These are phyloP conservation scores for Agelastica alni DNA, from an alignment of 2,888 invertebrate species.

Conservation along the genomic window DNA sequence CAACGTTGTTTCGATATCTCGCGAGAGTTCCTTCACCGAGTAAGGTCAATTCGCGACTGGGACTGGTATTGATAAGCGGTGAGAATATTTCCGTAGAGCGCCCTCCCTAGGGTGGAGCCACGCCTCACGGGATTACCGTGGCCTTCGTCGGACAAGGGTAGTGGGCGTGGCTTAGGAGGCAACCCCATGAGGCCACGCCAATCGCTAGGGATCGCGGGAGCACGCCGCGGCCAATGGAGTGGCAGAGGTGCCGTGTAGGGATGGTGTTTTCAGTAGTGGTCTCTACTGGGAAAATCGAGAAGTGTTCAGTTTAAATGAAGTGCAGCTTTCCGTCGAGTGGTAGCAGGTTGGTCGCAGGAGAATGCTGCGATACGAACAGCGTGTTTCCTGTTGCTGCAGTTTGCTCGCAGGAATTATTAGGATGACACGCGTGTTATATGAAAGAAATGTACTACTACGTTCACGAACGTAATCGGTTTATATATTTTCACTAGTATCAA, in stretches of 20 bases:
- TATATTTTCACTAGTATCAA: no score
- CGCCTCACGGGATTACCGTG: conserved; percentile 56
- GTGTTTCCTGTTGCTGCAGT: conserved; percentile 2
- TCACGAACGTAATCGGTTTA: no score
- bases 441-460: no score
- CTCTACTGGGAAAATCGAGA: conserved; percentile 49
- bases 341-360: conserved; percentile 34
- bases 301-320: conserved; percentile 21
- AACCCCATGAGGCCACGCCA: conserved; percentile 45
- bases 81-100: conserved; percentile 46
- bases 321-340: conserved; percentile 37
- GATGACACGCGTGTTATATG: no score
- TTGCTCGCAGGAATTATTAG: background rate
- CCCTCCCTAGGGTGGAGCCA: conserved; percentile 61
- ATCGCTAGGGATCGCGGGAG: conserved; percentile 47
- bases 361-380: background rate
- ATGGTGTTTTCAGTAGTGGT: conserved; percentile 46
- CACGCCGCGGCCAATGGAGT: conserved; percentile 25
- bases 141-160: conserved; percentile 41
- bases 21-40: conserved; percentile 52
- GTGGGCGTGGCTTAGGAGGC: conserved; percentile 43
- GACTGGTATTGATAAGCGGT: conserved; percentile 53
- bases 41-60: conserved; percentile 55
- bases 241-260: conserved; percentile 27
- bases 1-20: conserved; percentile 41